Percentiles rank a stretch among this genome's conserved stretches.
Conservation (phyloP, 2,113 vertebrate species). For the Pontoporia blainvillei region DNA sequence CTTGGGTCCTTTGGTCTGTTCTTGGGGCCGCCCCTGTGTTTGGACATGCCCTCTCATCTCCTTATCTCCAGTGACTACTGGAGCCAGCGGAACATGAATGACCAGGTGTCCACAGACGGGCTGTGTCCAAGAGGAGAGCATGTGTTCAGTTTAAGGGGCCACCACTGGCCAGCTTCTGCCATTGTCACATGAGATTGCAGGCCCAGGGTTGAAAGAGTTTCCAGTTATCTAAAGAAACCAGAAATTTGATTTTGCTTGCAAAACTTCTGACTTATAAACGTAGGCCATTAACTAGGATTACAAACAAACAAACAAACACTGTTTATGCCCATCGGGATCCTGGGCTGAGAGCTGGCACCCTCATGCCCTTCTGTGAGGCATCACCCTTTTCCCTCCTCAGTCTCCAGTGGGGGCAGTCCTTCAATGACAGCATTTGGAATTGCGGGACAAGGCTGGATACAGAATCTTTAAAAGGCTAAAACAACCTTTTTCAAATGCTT, state of each 20-base stretch:
- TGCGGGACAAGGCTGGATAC: not conserved
- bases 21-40: not conserved
- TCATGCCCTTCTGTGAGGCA: not conserved
- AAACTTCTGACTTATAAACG: not conserved
- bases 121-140: not conserved
- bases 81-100: not conserved
- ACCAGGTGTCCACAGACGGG: not conserved
- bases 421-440: not conserved
- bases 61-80: too few species aligned
- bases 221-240: not conserved
- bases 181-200: not conserved
- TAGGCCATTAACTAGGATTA: not conserved
- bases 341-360: not conserved
- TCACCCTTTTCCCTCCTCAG: not conserved
- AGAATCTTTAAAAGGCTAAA: not conserved
- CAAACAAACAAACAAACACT: not conserved
- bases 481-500: not conserved
- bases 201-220: not conserved
- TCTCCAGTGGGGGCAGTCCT: not conserved
- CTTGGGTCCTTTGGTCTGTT: not conserved
- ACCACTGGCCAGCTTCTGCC: not conserved
- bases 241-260: not conserved
- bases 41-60: not conserved
- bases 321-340: not conserved
- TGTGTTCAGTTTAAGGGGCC: not conserved